Percentiles rank a stretch among this genome's conserved stretches.
Conservation (phyloP, 2,113 vertebrate species). For the Ornithorhynchus anatinus region DNA sequence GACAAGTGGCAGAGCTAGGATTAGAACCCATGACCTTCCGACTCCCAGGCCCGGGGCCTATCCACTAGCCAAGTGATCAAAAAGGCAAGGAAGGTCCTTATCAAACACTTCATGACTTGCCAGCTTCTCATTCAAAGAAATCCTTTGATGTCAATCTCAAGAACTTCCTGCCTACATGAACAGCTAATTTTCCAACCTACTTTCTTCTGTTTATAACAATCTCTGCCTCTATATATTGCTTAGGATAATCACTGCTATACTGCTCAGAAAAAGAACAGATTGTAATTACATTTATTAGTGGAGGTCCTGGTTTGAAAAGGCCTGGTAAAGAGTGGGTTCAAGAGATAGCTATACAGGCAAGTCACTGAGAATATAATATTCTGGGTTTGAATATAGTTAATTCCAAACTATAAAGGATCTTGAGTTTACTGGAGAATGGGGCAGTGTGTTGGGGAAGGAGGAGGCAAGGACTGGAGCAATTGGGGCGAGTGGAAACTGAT, state of each 20-base stretch:
- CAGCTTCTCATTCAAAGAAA: slow-evolving; percentile 38
- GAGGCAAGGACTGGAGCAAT: neutral
- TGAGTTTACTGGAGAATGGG: neutral
- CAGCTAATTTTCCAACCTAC: neutral
- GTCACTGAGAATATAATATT: neutral
- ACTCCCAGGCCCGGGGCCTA: no score
- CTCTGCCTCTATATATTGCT: neutral
- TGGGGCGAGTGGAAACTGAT: accelerated
- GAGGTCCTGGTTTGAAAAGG: neutral
- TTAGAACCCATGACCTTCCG: no score
- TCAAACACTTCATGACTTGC: neutral
- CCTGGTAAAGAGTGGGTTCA: neutral
- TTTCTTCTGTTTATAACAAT: slow-evolving; percentile 7
- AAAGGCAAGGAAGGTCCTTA: slow-evolving; percentile 29
- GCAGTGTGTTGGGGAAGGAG: neutral
- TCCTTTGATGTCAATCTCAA: slow-evolving; percentile 37
- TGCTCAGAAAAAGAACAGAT: neutral
- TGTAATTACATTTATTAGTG: neutral
- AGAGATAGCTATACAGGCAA: neutral
- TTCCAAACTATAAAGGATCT: neutral
- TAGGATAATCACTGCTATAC: neutral
- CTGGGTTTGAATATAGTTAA: neutral
- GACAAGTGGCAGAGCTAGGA: no score
- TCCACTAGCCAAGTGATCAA: slow-evolving; percentile 30
- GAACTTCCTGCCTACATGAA: neutral